Evolutionary conservation across 2,797 vertebrate genomes (phyloP), one percentile per base, ranked within the genome.

Genomic region (Mastacembelus armatus): DNA sequence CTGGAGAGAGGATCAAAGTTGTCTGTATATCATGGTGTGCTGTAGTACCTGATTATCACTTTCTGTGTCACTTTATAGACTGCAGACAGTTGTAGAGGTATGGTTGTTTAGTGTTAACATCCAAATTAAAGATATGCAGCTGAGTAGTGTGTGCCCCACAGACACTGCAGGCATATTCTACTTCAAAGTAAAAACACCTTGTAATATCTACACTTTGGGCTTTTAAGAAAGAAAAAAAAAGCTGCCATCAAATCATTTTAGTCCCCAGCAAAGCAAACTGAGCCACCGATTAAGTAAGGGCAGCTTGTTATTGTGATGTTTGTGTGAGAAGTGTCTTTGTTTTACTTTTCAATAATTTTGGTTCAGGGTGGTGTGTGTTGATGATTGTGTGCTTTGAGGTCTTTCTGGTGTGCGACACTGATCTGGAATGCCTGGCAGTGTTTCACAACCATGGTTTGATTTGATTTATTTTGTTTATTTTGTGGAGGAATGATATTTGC

Each of bases 401-500:
- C 74, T 87, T 56, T 81, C 74, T 84, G 71, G 71, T 85, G 84
- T 91, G 88, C 33, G 78, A 88, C 89, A 90, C 88, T 89, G 88
- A 90, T 84, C 86, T 89, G 77, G 74, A 89, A 90, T 90, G 89
- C 85, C 83, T 77, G 88, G 85, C 82, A 86, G 87, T 92, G 84
- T 92, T 91, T 90, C 86, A 92, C 89, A 80, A 81, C 78, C 76
- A 78, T 66, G 81, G 81, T 90, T 90, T 85, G 71, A 81, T 85
- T 85, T 78, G 22, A 57, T 71, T 75, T 76, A 48, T 57, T 56
- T 65, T 27, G 59, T 78, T 84, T 54, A 18, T 55, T 69, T 78
- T 73, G 83, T 87, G 87, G 74, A 89, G 85, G 87, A 92, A 91
- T 92, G 87, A 90, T 85, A 85, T 86, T 85, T 91, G 90, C 89